phyloP scores from a whole-genome alignment of 2,797 vertebrate species.

The Megaceryle alcyon region DNA sequence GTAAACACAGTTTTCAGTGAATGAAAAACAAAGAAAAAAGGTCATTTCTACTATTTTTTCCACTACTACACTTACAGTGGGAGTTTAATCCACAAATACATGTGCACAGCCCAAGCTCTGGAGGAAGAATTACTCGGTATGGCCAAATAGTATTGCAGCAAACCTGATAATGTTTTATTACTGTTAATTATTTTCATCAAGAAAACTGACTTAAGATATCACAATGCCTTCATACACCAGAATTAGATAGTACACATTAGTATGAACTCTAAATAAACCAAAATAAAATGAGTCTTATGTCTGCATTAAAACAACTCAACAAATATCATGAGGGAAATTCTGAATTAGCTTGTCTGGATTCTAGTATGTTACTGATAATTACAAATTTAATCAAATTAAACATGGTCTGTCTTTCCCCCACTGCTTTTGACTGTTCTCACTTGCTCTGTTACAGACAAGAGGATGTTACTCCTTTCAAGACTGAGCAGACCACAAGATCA shows the following conservation, averaged over 20 bases:
- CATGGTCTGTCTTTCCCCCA: neutral
- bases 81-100: neutral
- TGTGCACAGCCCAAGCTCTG: neutral
- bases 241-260: neutral
- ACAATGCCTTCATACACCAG: neutral
- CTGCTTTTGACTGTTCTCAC: neutral
- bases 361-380: neutral
- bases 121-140: neutral
- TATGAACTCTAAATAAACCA: neutral
- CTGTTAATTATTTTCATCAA: neutral
- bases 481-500: neutral
- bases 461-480: neutral
- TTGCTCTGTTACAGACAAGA: neutral
- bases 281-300: neutral
- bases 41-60: neutral
- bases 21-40: neutral
- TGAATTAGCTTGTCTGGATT: neutral
- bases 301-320: neutral
- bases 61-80: neutral
- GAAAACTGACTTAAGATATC: neutral
- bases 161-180: neutral
- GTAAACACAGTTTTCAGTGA: neutral
- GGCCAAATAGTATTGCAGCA: neutral
- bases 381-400: neutral
- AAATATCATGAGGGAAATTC: neutral